Base-by-base conservation (phyloP, 2,888 invertebrate species). In the Ligdia adustata region DNA sequence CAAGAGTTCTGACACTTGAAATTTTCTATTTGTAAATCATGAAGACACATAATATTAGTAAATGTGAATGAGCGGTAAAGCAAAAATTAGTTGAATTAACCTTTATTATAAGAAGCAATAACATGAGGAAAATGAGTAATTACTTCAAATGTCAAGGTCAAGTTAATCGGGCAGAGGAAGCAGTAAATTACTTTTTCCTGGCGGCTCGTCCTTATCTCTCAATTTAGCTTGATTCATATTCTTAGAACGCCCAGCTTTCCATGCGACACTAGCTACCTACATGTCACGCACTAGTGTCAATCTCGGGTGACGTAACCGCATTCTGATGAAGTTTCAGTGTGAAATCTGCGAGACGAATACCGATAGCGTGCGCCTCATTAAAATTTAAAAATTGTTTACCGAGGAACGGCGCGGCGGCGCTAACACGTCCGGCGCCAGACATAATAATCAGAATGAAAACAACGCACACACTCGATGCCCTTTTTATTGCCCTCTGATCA, bases 201-300 rank as follows among this genome's bases (percentile, higher is more conserved):
- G n/a, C 50, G 27, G 34, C 18, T 29, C 32, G 32, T 38, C 32
- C 35, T 51, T 56, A 55, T 48, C 52, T 42, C 27, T 46, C 52
- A 44, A 57, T 57, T 46, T 53, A 39, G 55, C 50, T 52, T 60
- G 52, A 57, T 49, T 60, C 52, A 60, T 42, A 41, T 57, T 60
- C 57, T 47, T 27, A 37, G 55, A 55, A 57, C 44, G 18, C 33
- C 28, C 40, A 44, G 22, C 32, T 16, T 53, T 42, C 52, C 50
- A 47, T 50, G 52, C 28, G 39, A 38, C 48, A 41, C 37, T 32
- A 37, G 31, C 22, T 42, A 47, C 48, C 51, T 55, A 49, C 49
- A 39, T 51, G 54, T 49, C 54, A 41, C 46, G 15, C 32, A 39
- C 41, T 43, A 48, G 42, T 56, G 50, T 49, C 52, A 34, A 11